Base-by-base conservation (phyloP, 2,888 invertebrate species). In the Polyommatus icarus region DNA sequence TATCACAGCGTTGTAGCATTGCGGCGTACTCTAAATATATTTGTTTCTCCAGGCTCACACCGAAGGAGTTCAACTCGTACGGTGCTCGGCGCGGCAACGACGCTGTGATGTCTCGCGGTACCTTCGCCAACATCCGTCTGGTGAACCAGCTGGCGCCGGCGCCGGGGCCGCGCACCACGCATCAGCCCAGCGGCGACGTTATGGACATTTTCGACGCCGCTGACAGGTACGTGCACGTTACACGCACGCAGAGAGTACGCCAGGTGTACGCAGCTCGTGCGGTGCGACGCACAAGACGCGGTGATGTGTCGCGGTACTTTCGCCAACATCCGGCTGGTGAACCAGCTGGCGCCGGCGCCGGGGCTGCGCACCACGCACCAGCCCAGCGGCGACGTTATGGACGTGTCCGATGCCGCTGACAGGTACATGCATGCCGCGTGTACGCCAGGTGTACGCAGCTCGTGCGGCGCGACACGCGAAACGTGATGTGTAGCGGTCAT, bases 271-370 rank as follows among this genome's bases (percentile, higher is more conserved):
- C 12, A 24, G n/a, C n/a, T n/a, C n/a, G n/a, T n/a, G n/a, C n/a
- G n/a, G n/a, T n/a, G n/a, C n/a, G n/a, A n/a, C n/a, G n/a, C n/a
- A n/a, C n/a, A n/a, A n/a, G n/a, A n/a, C 92, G 99, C 97, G 36
- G 96, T 99, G 8, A 99, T 99, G 99, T 96, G 97, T 0, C 96
- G 99, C 73, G 99, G 99, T 36, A 99, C 99, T 0, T 99, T 99
- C 92, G 99, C 99, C 71, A 99, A 99, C 93, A 99, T 99, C 86
- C 96, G 99, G 0, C 90, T 99, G 77, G 96, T 99, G 15, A 99
- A 99, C 94, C 98, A 98, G 89, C 96, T 99, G 85, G 91, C 97
- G 78, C 93, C 95, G 18, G 96, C 95, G 83, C 91, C 98, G 2
- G 99, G 98, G 6, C 98, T 99, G 1, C 95, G 95, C 83, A 99